These are phyloP conservation scores for Leptobrachium leishanense DNA, from an alignment of 2,113 vertebrate genomes.

Conservation along the genomic window DNA sequence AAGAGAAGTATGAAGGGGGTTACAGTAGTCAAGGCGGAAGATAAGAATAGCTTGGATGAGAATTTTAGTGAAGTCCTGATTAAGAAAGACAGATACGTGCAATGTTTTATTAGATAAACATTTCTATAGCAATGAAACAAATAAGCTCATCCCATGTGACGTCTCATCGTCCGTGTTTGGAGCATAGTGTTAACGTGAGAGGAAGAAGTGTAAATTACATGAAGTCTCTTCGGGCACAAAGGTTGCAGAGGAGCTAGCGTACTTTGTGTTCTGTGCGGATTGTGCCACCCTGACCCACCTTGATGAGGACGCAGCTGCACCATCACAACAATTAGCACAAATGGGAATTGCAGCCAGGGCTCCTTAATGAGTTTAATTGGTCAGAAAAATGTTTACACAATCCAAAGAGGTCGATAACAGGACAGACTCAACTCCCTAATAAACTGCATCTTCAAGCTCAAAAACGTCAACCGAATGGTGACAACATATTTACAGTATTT, in stretches of 20 bases:
- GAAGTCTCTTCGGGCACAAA: neutral
- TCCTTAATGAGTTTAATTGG: constrained; percentile 1
- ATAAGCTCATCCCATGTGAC: neutral
- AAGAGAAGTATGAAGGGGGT: no score
- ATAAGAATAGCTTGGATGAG: no score
- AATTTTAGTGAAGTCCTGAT: no score
- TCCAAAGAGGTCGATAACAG: neutral
- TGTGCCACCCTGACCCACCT: neutral
- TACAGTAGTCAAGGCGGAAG: no score
- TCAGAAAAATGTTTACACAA: neutral
- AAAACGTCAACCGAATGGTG: no score
- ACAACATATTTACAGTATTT: no score
- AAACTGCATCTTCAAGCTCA: neutral
- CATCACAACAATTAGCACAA: neutral
- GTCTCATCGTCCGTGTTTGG: neutral
- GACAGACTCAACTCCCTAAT: neutral
- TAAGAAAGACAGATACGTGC: no score
- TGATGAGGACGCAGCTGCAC: neutral
- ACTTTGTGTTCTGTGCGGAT: neutral
- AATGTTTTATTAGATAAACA: no score
- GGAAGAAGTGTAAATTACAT: neutral
- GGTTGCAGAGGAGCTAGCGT: neutral
- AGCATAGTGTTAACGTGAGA: neutral
- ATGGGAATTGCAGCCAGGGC: neutral
- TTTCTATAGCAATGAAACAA: no score